phyloP scores from a whole-genome alignment of 2,113 vertebrate genomes.

The Triplophysa rosa region DNA sequence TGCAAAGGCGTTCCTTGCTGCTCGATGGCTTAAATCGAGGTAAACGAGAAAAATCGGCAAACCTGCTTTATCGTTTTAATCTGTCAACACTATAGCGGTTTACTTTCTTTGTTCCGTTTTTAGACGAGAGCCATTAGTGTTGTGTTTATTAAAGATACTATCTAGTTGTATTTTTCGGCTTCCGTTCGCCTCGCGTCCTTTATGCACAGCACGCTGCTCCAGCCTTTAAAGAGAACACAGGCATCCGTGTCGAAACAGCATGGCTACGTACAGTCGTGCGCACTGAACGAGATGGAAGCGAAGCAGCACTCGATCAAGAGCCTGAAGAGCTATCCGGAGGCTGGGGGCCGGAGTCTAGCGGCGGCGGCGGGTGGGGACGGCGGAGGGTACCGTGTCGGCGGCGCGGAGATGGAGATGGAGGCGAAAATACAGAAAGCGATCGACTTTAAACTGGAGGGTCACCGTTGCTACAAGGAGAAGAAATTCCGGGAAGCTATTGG shows the following conservation, averaged over 20 bases:
- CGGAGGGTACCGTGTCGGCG: constrained; percentile 60
- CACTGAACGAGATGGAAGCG: constrained; percentile 77
- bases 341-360: constrained; percentile 78
- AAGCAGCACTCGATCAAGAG: constrained; percentile 75
- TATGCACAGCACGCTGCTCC: constrained; percentile 78
- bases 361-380: constrained; percentile 72
- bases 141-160: background rate
- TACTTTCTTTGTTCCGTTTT: background rate
- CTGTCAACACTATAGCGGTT: background rate
- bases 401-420: constrained; percentile 80
- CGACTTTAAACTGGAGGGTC: constrained; percentile 88
- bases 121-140: background rate
- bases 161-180: constrained; percentile 4
- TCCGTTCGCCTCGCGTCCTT: constrained; percentile 66
- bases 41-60: background rate
- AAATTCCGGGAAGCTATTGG: constrained; percentile 92
- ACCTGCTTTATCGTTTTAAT: background rate
- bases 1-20: background rate
- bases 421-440: constrained; percentile 85
- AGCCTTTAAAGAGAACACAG: constrained; percentile 67
- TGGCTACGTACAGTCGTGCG: constrained; percentile 72
- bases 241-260: constrained; percentile 72
- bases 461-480: constrained; percentile 90
- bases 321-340: constrained; percentile 75
- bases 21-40: background rate